Conservation (phyloP, 2,113 vertebrate species). For the Manacus vitellinus region DNA sequence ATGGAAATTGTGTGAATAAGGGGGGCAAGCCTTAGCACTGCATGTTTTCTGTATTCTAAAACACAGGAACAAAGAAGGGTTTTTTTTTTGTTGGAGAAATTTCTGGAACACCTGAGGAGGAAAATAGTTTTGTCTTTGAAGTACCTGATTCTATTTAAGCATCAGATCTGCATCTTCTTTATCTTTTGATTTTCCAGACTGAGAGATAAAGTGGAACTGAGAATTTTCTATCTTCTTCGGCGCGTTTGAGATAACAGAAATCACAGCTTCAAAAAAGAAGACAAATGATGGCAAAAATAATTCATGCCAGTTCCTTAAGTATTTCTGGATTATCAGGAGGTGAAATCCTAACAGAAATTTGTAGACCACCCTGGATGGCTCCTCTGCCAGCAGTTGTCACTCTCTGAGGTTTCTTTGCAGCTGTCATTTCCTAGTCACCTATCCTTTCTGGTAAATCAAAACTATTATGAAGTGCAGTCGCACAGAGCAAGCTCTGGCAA, state of each 20-base stretch:
- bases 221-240: neutral
- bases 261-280: neutral
- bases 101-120: neutral
- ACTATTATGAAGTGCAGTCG: neutral
- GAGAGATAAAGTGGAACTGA: neutral
- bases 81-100: neutral
- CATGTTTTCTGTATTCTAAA: conserved; percentile 3
- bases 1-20: conserved; percentile 11
- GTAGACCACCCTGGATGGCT: neutral
- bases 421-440: neutral
- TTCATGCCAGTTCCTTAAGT: neutral
- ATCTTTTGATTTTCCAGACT: neutral
- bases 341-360: neutral
- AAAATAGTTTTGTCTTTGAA: conserved; percentile 25
- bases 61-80: neutral
- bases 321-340: neutral
- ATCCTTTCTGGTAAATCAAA: neutral
- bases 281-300: neutral
- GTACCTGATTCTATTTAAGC: conserved; percentile 16
- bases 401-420: neutral
- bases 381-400: neutral
- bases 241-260: neutral
- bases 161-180: conserved; percentile 5
- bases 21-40: neutral
- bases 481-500: neutral